Base-by-base conservation (phyloP, 2,888 invertebrate genomes). In the Caenorhabditis zanzibari region DNA sequence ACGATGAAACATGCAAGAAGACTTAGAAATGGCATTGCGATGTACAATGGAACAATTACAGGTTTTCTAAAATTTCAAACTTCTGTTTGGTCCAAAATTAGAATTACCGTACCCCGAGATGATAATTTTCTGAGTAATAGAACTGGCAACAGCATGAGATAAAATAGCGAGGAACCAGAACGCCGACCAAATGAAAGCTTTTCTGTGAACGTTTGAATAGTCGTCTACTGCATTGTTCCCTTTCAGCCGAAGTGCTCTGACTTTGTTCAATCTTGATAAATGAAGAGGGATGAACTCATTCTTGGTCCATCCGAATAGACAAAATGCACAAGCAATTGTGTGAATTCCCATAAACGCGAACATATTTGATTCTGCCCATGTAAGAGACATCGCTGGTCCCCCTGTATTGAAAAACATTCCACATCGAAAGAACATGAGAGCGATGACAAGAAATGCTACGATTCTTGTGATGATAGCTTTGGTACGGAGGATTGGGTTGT, bases 311-410 rank as follows among this genome's bases (percentile, higher is more conserved):
- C 74, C 74, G 19, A 66, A 75, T 0, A 75, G 44, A 22, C 74
- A 75, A 12, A 64, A 56, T 1, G 56, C 26, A 35, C 74, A 75
- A 58, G 32, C 74, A n/a, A 75, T 56, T 5, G 74, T n/a, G 3
- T 75, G 74, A 9, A 75, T 64, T 3, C 64, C 74, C 74, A 64
- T 64, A 24, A 75, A 75, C 9, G 74, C 74, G n/a, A 64, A 75
- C 56, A 66, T 22, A 58, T 75, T 75, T 6, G 74, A 75, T 63
- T 75, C 74, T 14, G 74, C 64, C 74, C 74, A 75, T 58, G 64
- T 64, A 16, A 75, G n/a, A 7, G 74, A 75, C 19, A 75, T 19
- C 1, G 52, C 22, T 28, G 41, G 38, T 19, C 74, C 74, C 19
- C 44, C 52, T 26, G 66, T 59, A 38, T 68, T 66, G 66, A 68